phyloP scores from a whole-genome alignment of 2,888 invertebrate species.

The Trachelus stipa region DNA sequence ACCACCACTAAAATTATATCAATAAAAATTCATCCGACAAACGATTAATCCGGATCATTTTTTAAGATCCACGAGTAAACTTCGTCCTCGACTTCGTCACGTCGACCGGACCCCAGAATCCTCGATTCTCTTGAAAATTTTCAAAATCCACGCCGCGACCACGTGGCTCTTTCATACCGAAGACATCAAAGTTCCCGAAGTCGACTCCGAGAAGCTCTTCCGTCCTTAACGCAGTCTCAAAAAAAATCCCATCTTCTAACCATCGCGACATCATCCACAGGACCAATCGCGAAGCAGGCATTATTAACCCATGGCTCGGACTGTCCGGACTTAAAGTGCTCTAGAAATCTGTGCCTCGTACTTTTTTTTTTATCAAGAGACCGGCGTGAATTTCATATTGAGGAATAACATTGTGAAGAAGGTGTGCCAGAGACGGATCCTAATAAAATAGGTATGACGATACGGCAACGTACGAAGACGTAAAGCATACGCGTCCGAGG shows the following conservation, averaged over 20 bases:
- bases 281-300: background rate
- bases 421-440: background rate
- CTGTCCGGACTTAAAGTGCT: constrained; percentile 6
- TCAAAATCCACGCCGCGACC: background rate
- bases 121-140: background rate
- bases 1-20: no score
- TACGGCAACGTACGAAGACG: background rate
- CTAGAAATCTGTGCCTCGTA: background rate
- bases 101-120: background rate
- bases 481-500: background rate
- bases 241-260: background rate
- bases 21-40: no score
- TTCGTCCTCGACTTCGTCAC: background rate
- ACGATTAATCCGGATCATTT: no score
- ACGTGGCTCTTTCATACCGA: background rate
- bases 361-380: background rate
- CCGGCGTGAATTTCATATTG: background rate
- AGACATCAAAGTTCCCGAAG: background rate
- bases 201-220: background rate
- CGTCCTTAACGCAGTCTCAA: background rate
- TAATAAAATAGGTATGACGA: background rate
- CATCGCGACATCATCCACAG: background rate
- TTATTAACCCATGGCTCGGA: constrained; percentile 1
- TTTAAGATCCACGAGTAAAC: background rate
- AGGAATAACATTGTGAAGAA: background rate